These are phyloP conservation scores for Endomychus coccineus DNA, from an alignment of 2,888 invertebrate genomes.

Conservation along the genomic window DNA sequence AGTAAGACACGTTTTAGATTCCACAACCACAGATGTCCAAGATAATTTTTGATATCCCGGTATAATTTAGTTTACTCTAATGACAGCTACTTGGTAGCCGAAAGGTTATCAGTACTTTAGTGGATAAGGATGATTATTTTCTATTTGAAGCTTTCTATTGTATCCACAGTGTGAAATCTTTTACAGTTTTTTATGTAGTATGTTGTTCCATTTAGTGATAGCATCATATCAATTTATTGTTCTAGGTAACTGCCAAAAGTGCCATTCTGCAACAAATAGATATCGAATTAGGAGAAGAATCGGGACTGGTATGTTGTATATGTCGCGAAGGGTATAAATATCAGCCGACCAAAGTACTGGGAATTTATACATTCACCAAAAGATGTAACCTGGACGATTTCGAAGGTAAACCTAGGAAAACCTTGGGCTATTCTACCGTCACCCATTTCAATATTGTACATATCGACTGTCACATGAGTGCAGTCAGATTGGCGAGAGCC, in stretches of 20 bases:
- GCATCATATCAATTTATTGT: not conserved
- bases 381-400: constrained; percentile 89
- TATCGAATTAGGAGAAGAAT: constrained; percentile 84
- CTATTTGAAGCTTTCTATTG: too few relatives aligned
- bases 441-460: constrained; percentile 98
- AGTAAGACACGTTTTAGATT: too few relatives aligned
- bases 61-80: too few relatives aligned
- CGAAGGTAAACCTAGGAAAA: constrained; percentile 67
- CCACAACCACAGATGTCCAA: too few relatives aligned
- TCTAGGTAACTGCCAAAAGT: constrained; percentile 74
- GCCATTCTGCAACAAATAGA: constrained; percentile 89
- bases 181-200: too few relatives aligned
- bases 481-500: constrained; percentile 56
- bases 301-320: constrained; percentile 93
- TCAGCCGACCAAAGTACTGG: constrained; percentile 87
- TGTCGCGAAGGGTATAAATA: constrained; percentile 97
- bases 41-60: too few relatives aligned
- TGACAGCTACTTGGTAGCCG: too few relatives aligned
- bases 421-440: constrained; percentile 82
- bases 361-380: constrained; percentile 95
- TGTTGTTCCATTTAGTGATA: too few relatives aligned
- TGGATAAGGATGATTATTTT: too few relatives aligned
- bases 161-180: too few relatives aligned
- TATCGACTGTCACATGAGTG: constrained; percentile 96
- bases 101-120: too few relatives aligned